Evolutionary conservation across 2,797 vertebrate genomes (phyloP), one percentile per base, ranked within the genome.

Genomic region (Lacerta viridis): DNA sequence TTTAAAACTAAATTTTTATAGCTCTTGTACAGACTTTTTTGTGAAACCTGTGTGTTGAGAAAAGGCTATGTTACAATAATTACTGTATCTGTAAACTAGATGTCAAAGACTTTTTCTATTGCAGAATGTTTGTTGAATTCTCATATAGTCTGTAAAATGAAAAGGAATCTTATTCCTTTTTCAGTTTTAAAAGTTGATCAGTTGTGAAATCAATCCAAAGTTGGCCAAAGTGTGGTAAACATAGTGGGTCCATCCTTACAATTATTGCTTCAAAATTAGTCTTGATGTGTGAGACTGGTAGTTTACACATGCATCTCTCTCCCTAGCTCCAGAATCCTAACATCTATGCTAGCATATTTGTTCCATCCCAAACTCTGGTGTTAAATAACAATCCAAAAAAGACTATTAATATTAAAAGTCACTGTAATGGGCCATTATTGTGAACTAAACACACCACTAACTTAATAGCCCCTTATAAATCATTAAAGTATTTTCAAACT

Each of bases 21-120:
- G 93, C 94, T 95, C 87, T 93, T 97, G 96, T 97, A 97, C 95
- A 97, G 95, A 97, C 96, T 96, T 93, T 94, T 97, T 93, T 97
- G 96, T 95, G 96, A 95, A 95, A 97, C 93, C 95, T 96, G 95
- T 96, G 95, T 92, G 93, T 93, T 94, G 91, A 95, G 94, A 96
- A 95, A 96, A 96, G 94, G 91, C 94, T 93, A 92, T 92, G 94
- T 94, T 92, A 92, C 92, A 88, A 95, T 96, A 86, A 95, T 96
- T 96, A 95, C 93, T 93, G 92, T 39, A 92, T 95, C 95, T 95
- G 93, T 95, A 95, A 97, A 93, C 74, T 94, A 96, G 91, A 93
- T 88, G 90, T 86, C 71, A 74, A 93, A 0, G 88, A 90, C 94
- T 93, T 95, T 96, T 96, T 95, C 90, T 80, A 92, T 95, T 95